phyloP scores from a whole-genome alignment of 2,113 vertebrate genomes.

The Nothoprocta perdicaria region DNA sequence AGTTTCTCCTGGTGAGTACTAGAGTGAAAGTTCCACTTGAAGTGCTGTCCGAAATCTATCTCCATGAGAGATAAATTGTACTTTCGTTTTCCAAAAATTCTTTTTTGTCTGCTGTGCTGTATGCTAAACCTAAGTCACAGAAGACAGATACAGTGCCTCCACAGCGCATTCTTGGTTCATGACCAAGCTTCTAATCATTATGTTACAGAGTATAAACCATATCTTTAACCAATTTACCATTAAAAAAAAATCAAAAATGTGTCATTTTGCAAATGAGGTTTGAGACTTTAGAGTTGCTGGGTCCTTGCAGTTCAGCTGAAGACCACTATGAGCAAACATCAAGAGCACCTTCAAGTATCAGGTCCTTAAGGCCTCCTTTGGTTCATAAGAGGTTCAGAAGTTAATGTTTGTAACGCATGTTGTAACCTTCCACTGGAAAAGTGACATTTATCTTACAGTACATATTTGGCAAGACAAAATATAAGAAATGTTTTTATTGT shows the following conservation, averaged over 20 bases:
- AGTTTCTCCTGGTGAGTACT: background rate
- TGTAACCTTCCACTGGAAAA: background rate
- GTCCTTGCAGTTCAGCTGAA: background rate
- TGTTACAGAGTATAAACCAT: background rate
- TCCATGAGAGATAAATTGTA: background rate
- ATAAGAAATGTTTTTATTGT: background rate
- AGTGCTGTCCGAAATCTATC: background rate
- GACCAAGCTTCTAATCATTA: background rate
- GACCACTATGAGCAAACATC: background rate
- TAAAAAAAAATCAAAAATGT: background rate
- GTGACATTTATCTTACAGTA: background rate
- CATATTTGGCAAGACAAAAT: background rate
- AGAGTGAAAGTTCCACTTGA: background rate
- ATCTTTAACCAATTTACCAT: background rate
- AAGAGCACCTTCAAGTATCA: background rate
- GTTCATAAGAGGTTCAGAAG: background rate
- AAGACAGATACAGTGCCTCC: background rate
- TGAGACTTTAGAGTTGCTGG: background rate
- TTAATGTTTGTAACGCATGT: background rate
- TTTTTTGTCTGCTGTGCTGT: background rate
- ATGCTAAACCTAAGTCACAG: background rate
- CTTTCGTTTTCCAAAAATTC: background rate
- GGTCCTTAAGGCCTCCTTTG: background rate
- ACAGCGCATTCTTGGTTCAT: background rate
- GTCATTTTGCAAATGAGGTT: background rate